These are phyloP conservation scores for Phragmatobia fuliginosa DNA, from an alignment of 2,888 invertebrate species.

Conservation along the genomic window DNA sequence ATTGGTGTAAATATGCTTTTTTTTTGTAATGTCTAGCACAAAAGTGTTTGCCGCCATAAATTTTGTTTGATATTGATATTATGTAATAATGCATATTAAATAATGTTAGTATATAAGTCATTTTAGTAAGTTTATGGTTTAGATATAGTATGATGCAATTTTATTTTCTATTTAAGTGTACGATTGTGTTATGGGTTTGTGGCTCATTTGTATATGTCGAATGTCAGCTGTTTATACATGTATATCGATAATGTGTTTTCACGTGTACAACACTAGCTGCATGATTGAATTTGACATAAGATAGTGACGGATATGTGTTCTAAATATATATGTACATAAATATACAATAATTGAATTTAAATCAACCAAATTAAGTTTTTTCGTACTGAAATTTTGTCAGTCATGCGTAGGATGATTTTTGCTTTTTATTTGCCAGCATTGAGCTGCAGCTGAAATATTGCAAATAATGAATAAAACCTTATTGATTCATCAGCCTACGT, in stretches of 20 bases:
- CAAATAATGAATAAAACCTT: neutral
- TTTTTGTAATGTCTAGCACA: constrained; percentile 52
- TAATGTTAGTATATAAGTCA: constrained; percentile 44
- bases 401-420: neutral
- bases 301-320: constrained; percentile 41
- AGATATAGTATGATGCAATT: constrained; percentile 48
- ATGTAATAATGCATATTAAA: constrained; percentile 46
- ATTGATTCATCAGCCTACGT: neutral
- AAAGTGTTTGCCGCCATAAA: constrained; percentile 53
- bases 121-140: constrained; percentile 47
- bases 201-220: constrained; percentile 30
- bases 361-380: constrained; percentile 31
- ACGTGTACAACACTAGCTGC: constrained; percentile 25
- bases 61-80: constrained; percentile 53
- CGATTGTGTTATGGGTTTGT: constrained; percentile 28
- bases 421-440: neutral
- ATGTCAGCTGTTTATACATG: constrained; percentile 1
- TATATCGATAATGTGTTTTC: constrained; percentile 1
- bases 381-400: constrained; percentile 31
- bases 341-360: constrained; percentile 41
- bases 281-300: constrained; percentile 29
- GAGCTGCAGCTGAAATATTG: neutral
- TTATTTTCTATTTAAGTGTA: constrained; percentile 28
- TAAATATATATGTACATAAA: constrained; percentile 27
- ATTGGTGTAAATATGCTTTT: constrained; percentile 72